Conservation (phyloP, 1,140 invertebrate genomes). For the Geopemphigus sp. region DNA sequence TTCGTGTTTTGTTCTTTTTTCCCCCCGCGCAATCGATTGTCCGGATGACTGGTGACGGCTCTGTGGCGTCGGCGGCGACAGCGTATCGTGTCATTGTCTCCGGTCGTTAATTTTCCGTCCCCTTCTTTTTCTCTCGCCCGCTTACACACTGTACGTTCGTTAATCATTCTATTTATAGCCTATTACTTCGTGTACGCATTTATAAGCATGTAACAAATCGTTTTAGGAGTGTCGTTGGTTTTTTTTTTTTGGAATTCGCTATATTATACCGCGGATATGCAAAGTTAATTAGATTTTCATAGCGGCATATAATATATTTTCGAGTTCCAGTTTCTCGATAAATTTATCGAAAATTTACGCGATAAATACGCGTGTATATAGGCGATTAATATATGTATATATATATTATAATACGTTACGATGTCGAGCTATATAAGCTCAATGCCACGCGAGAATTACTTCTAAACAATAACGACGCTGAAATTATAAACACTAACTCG, state of each 20-base stretch:
- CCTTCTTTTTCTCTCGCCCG: background rate
- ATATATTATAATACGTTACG: background rate
- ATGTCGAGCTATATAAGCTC: background rate
- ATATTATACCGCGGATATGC: too few relatives aligned
- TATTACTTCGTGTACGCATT: constrained; percentile 5
- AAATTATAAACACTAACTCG: constrained; percentile 32
- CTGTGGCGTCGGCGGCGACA: constrained; percentile 14
- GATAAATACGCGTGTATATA: too few relatives aligned
- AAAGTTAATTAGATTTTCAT: too few relatives aligned
- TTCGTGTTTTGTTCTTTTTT: constrained; percentile 11
- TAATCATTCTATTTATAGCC: constrained; percentile 32
- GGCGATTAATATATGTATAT: background rate
- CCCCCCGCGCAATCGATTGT: constrained; percentile 33
- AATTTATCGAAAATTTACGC: too few relatives aligned
- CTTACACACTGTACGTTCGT: background rate
- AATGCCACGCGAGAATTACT: constrained; percentile 13
- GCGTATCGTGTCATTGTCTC: constrained; percentile 43
- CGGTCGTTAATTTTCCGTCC: constrained; percentile 10
- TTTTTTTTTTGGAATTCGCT: background rate
- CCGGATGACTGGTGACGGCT: constrained; percentile 46
- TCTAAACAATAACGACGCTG: constrained; percentile 30
- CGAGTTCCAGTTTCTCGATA: too few relatives aligned
- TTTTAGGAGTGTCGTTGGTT: constrained; percentile 29
- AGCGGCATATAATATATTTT: too few relatives aligned
- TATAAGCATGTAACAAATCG: constrained; percentile 3